Conservation (phyloP, 2,888 invertebrate genomes). For the Buathra laborator region DNA sequence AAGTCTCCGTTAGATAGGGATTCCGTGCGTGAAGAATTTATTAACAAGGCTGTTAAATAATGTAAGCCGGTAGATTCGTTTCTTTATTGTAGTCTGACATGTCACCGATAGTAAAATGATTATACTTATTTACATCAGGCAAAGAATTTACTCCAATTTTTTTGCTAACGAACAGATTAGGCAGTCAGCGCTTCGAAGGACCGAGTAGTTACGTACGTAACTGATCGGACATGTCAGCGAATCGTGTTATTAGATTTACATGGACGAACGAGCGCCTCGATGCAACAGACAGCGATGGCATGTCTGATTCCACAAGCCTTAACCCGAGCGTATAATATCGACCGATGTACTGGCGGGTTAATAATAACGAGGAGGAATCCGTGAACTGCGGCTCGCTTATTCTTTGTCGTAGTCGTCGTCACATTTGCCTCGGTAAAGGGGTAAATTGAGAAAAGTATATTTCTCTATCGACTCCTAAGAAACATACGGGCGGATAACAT, state of each 20-base stretch:
- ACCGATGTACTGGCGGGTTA: conserved; percentile 64
- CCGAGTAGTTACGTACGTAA: conserved; percentile 28
- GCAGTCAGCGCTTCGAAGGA: not conserved
- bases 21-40: no score
- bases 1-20: no score
- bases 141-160: not conserved
- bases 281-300: conserved; percentile 44
- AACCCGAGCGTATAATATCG: conserved; percentile 53
- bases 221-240: conserved; percentile 10
- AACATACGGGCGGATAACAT: no score
- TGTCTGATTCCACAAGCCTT: conserved; percentile 42
- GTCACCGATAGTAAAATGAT: no score
- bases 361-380: conserved; percentile 75
- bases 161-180: not conserved
- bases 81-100: no score
- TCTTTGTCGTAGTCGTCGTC: conserved; percentile 55
- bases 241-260: conserved; percentile 64
- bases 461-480: conserved; percentile 1
- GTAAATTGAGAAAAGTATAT: conserved; percentile 38
- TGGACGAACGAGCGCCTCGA: conserved; percentile 15
- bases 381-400: conserved; percentile 63
- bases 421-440: conserved; percentile 57
- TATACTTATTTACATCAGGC: not conserved
- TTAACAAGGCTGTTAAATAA: no score
- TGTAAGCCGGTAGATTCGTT: no score